Conservation (phyloP, 2,113 vertebrate genomes). For the Callorhinus ursinus region DNA sequence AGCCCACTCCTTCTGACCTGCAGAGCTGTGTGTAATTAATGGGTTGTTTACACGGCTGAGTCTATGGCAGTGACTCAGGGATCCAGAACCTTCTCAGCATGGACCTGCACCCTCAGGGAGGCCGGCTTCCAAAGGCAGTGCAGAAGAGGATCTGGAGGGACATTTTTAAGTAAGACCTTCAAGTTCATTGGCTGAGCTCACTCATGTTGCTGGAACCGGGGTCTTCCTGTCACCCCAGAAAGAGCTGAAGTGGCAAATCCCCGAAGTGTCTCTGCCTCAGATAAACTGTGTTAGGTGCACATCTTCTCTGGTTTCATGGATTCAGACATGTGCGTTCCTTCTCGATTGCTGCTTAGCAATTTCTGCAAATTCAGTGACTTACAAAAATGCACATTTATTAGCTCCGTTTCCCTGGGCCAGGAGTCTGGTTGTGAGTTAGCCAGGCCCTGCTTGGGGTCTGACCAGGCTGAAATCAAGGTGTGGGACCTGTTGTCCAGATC, state of each 20-base stretch:
- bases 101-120: neutral
- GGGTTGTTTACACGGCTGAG: neutral
- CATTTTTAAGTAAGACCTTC: neutral
- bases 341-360: neutral
- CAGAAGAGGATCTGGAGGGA: neutral
- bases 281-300: rapidly evolving
- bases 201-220: rapidly evolving
- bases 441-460: neutral
- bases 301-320: neutral
- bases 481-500: neutral
- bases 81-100: neutral
- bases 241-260: no score
- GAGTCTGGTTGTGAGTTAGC: neutral
- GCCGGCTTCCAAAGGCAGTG: neutral
- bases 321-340: neutral
- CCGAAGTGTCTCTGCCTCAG: no score
- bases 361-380: neutral
- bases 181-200: neutral
- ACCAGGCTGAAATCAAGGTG: neutral
- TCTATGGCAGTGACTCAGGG: neutral
- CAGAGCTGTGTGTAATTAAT: neutral
- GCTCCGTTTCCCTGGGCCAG: neutral
- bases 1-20: neutral
- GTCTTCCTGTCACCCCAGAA: neutral
- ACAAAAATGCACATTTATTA: neutral